Evolutionary conservation across 2,113 vertebrate genomes (phyloP), one percentile per base, ranked within the genome.

Genomic region (Pipra filicauda): DNA sequence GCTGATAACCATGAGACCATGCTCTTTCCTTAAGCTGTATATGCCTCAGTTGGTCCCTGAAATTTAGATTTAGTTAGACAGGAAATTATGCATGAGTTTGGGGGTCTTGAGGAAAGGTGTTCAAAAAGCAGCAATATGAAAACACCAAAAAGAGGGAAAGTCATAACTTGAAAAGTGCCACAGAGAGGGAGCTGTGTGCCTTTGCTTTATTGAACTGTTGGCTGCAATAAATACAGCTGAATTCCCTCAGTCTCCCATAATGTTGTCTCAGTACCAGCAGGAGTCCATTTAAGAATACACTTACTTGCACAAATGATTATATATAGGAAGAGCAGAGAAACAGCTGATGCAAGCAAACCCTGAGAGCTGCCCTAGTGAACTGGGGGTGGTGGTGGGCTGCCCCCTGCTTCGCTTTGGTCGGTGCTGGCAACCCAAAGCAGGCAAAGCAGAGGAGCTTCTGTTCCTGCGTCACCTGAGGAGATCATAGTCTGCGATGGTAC

Each of bases 191-290:
- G 55, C 86, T 57, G 41, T 57, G 41, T 85, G 70, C 77, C 62
- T 93, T 82, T 88, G 77, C 61, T 94, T 92, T 93, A 91, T 91
- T 89, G 94, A 97, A 49, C 95, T 93, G 74, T 49, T 89, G 89
- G 49, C 95, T 93, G 74, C 93, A 82, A 82, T 94, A 96, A 95
- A 91, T 95, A 85, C 62, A 69, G 70, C 54, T 15, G 26, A 88
- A 95, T 95, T 89, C 89, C 89, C 81, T 94, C 79, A 43, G 61
- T 89, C 81, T 87, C 77, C 81, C 19, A 1, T 91, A 92, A 91
- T 28, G 78, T 17, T 95, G 77, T 95, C 91, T 96, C 70, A 92
- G 89, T 91, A 89, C 70, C 77, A 93, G 86, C 87, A 91, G 94
- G 91, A 94, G 81, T 89, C 91, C 73, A 79, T 96, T 97, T 94